phyloP scores from a whole-genome alignment of 2,113 vertebrate species.

The Forbesichthys papilliferus region DNA sequence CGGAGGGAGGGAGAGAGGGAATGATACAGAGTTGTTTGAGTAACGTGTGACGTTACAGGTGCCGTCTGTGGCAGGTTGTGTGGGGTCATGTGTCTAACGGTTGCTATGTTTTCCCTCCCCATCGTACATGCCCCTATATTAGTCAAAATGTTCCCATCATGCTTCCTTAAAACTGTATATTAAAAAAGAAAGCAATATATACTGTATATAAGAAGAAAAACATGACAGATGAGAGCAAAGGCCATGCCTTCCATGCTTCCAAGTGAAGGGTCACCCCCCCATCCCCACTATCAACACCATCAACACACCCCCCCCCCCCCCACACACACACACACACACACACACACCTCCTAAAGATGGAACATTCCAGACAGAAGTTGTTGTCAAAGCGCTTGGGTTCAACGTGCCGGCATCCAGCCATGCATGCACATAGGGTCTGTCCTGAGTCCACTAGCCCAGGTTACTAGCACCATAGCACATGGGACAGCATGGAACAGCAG shows the following conservation, averaged over 20 bases:
- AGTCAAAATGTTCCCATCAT: conserved; percentile 32
- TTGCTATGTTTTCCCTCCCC: not conserved
- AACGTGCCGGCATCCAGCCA: conserved; percentile 54
- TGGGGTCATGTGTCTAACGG: not conserved
- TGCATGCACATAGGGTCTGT: conserved; percentile 60
- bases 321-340: conserved; percentile 2
- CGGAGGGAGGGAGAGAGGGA: conserved; percentile 44
- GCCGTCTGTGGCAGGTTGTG: conserved; percentile 10
- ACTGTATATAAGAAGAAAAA: conserved; percentile 9
- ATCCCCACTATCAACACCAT: conserved; percentile 2
- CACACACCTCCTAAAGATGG: conserved; percentile 18
- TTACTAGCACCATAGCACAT: conserved; percentile 5
- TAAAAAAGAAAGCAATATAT: not conserved
- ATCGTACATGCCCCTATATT: conserved; percentile 12
- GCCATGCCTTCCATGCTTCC: conserved; percentile 72
- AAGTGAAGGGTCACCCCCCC: conserved; percentile 12
- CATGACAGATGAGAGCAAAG: conserved; percentile 42
- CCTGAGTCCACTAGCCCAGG: conserved; percentile 34
- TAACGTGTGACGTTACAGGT: not conserved
- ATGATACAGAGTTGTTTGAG: too few species aligned
- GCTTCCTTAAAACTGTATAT: conserved; percentile 18
- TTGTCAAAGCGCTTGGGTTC: conserved; percentile 17
- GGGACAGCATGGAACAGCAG: conserved; percentile 34
- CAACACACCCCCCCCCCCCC: conserved; percentile 1
- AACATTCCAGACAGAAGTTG: conserved; percentile 47